Conservation (phyloP, 2,113 vertebrate genomes). For the Aspidoscelis tigris region DNA sequence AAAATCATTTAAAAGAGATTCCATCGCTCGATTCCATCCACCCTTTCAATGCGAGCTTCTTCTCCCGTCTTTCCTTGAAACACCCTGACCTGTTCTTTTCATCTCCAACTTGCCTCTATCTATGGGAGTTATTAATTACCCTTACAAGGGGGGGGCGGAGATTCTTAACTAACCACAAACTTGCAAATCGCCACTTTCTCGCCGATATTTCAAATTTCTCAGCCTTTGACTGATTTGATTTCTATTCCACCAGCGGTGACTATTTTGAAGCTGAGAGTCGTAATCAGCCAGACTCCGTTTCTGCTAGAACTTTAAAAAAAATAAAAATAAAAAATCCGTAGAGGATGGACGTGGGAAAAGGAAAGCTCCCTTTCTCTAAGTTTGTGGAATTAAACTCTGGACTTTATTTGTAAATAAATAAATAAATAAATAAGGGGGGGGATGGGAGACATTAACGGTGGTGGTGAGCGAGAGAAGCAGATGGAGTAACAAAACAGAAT, state of each 20-base stretch:
- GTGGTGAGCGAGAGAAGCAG: neutral
- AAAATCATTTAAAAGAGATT: slow-evolving; percentile 29
- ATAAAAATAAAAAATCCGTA: slow-evolving; percentile 15
- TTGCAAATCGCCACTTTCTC: slow-evolving; percentile 81
- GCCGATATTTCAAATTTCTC: slow-evolving; percentile 82
- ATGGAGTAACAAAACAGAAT: neutral
- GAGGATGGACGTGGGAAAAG: neutral
- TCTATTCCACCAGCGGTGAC: slow-evolving; percentile 74
- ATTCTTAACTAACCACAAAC: slow-evolving; percentile 84
- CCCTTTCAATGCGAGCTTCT: slow-evolving; percentile 10
- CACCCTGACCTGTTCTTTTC: slow-evolving; percentile 43
- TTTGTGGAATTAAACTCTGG: slow-evolving; percentile 24
- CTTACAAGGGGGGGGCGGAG: slow-evolving; percentile 70
- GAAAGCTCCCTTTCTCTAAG: slow-evolving; percentile 16
- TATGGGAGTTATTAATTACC: slow-evolving; percentile 80
- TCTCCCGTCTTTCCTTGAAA: slow-evolving; percentile 20
- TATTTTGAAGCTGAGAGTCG: slow-evolving; percentile 64
- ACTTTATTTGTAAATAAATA: slow-evolving; percentile 34
- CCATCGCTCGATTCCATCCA: slow-evolving; percentile 38
- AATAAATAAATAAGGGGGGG: neutral
- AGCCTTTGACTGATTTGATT: slow-evolving; percentile 78
- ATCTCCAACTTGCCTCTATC: slow-evolving; percentile 71
- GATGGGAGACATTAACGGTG: neutral
- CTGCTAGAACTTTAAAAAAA: slow-evolving; percentile 17
- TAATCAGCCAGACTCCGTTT: slow-evolving; percentile 50